Evolutionary conservation across 2,113 vertebrate species (phyloP).

Genomic region (Scophthalmus maximus): DNA sequence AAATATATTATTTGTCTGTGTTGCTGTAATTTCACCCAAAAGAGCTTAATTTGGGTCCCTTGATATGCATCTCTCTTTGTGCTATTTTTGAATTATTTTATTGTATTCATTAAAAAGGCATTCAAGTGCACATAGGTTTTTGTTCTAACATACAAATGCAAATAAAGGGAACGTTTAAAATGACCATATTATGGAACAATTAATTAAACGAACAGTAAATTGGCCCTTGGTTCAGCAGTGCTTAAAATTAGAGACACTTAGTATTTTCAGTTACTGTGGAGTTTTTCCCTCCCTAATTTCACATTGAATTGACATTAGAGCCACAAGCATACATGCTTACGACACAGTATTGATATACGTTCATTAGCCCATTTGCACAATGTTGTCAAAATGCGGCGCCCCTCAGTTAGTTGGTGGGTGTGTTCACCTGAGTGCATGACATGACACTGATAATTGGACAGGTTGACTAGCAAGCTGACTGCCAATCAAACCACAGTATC

Average conservation of each 20-base stretch:
- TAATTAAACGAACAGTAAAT: neutral
- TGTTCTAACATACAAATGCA: neutral
- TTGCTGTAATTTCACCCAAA: neutral
- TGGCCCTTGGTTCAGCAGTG: neutral
- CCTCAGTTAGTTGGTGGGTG: neutral
- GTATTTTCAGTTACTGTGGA: neutral
- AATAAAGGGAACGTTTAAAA: neutral
- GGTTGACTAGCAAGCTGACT: constrained; percentile 55
- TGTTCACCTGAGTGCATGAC: constrained; percentile 21
- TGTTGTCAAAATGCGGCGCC: constrained; percentile 1
- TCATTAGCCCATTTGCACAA: constrained; percentile 24
- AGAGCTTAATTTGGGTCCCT: neutral
- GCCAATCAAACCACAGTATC: constrained; percentile 50
- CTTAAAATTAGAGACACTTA: no score
- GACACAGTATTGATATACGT: constrained; percentile 12
- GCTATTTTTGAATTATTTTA: no score
- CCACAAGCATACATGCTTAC: neutral
- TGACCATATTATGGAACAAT: neutral
- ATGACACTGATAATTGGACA: constrained; percentile 39
- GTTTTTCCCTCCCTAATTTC: neutral
- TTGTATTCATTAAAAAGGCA: no score
- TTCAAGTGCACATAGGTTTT: neutral
- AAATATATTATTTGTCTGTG: no score
- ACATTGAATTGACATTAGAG: neutral
- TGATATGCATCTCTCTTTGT: neutral